Conservation (phyloP, 2,888 invertebrate species). For the Latheticus oryzae region DNA sequence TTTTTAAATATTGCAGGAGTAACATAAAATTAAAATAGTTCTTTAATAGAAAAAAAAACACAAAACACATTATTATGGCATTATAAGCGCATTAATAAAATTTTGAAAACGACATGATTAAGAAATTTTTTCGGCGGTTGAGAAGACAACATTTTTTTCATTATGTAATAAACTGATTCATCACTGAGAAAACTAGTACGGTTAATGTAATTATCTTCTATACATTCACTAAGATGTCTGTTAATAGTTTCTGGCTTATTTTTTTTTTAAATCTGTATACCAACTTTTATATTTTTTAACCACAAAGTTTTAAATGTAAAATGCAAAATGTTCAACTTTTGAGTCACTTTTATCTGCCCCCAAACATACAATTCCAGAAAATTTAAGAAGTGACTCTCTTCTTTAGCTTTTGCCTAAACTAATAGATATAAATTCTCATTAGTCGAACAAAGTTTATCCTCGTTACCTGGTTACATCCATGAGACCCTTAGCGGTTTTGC, state of each 20-base stretch:
- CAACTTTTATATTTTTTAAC: no score
- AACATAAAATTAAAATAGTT: constrained; percentile 44
- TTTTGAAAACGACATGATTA: constrained; percentile 19
- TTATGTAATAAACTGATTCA: neutral
- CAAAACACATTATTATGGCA: neutral
- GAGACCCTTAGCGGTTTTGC: no score
- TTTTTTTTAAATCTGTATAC: constrained; percentile 40
- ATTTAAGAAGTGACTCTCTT: no score
- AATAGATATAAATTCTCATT: no score
- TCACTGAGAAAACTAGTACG: constrained; percentile 42
- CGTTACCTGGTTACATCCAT: no score
- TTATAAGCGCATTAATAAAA: constrained; percentile 2
- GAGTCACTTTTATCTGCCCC: no score
- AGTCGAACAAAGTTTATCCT: no score
- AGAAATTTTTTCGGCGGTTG: neutral
- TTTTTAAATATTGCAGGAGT: constrained; percentile 45
- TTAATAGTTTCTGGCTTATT: constrained; percentile 44
- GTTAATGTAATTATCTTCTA: constrained; percentile 29
- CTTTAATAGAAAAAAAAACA: constrained; percentile 41
- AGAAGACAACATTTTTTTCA: neutral
- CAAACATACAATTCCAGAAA: constrained; percentile 50
- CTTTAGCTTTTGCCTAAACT: no score
- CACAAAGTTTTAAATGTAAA: constrained; percentile 49
- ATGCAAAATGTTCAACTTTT: constrained; percentile 29
- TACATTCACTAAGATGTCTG: constrained; percentile 50